Evolutionary conservation across 2,888 invertebrate genomes (phyloP), one percentile per base, ranked within the genome.

Genomic region (Psylliodes chrysocephalus): DNA sequence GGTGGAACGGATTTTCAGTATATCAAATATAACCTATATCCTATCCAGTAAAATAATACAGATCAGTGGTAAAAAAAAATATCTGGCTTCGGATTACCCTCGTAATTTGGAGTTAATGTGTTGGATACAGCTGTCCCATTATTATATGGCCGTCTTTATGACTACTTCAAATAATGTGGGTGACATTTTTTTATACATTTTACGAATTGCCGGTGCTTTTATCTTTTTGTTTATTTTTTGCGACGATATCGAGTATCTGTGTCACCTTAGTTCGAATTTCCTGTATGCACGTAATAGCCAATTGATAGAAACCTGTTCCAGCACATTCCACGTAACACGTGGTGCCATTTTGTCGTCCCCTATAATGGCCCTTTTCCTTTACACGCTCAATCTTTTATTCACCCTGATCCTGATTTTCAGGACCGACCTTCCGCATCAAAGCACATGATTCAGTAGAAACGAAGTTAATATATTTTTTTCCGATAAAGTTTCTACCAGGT

Each of bases 331-430:
- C 54, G n/a, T 54, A 22, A 8, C 54, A 52, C 52, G 54, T 28
- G 28, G 8, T 1, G n/a, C 40, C 25, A 25, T 53, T 53, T 53
- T 54, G 40, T 54, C 10, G 28, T 40, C 40, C 28, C 19, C n/a
- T 6, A 15, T 54, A 54, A 54, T 54, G 40, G 40, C 17, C 40
- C n/a, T 42, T 54, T 53, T 54, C 40, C 54, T 15, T 42, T 54
- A 7, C 38, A 15, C 19, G 38, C 38, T 38, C 38, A 38, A 53
- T 53, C 53, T 38, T 53, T 53, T 53, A 53, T 54, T 54, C 54
- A 40, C 15, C 15, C 10, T 12, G 28, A 38, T 28, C 28, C 14
- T 40, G 25, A 42, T 54, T 54, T n/a, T 15, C 22, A 25, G n/a
- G 28, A 42, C 28, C 40, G 42, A n/a, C 40, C 38, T 42, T 10